These are phyloP conservation scores for Struthidea cinerea DNA, from an alignment of 2,113 vertebrate genomes.

Conservation along the genomic window DNA sequence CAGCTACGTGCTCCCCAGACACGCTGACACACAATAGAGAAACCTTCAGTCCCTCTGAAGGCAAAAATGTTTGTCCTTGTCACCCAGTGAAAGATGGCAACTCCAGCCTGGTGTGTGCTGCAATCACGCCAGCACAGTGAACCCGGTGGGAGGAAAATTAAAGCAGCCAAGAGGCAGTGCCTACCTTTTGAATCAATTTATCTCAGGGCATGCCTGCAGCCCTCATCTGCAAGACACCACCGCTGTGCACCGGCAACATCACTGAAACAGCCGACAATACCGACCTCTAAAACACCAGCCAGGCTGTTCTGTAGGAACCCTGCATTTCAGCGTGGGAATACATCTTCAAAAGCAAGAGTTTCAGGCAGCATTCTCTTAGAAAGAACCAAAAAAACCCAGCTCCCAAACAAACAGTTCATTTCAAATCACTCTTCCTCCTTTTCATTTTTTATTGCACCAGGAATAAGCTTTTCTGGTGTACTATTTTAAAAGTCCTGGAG, in stretches of 20 bases:
- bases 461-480: not conserved
- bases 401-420: not conserved
- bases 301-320: not conserved
- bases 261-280: not conserved
- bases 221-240: not conserved
- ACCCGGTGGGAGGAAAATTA: not conserved
- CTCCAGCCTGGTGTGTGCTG: not conserved
- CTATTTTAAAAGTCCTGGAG: slow-evolving; percentile 8
- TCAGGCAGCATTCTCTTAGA: not conserved
- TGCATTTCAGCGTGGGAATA: slow-evolving; percentile 5
- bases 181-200: not conserved
- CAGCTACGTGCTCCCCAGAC: not conserved
- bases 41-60: not conserved
- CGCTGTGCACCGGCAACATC: not conserved
- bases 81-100: not conserved
- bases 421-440: slow-evolving; percentile 6
- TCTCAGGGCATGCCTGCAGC: not conserved
- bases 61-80: slow-evolving; percentile 16
- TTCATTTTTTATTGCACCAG: not conserved
- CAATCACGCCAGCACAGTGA: not conserved
- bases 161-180: not conserved
- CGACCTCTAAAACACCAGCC: not conserved
- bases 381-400: not conserved
- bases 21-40: not conserved
- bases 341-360: slow-evolving; percentile 24